These are phyloP conservation scores for Actinopyga echinites DNA, from an alignment of 53 echinoderm and acorn worm genomes.

Conservation along the genomic window DNA sequence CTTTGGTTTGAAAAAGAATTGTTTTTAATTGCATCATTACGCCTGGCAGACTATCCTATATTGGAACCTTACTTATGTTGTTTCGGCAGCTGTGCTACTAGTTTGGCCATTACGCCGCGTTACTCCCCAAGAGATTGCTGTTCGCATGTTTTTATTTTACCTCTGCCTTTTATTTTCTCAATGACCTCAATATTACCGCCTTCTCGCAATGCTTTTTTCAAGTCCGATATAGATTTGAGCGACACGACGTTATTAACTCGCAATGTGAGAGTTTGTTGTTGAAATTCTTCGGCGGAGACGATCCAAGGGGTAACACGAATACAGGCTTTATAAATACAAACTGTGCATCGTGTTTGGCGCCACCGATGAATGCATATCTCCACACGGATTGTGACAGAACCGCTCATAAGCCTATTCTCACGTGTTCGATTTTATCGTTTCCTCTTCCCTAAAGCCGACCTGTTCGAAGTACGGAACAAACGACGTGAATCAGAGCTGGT, in stretches of 20 bases:
- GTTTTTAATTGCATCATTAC: slow-evolving; percentile 5
- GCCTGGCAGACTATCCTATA: neutral
- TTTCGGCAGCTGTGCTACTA: neutral
- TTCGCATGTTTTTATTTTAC: neutral
- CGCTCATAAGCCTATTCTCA: neutral
- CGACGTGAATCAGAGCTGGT: too few relatives aligned
- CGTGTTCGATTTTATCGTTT: neutral
- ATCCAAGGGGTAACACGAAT: too few relatives aligned
- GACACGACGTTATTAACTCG: neutral
- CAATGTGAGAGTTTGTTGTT: too few relatives aligned
- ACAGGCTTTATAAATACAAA: too few relatives aligned
- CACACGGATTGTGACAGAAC: neutral
- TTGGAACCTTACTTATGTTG: neutral
- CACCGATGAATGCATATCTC: slow-evolving; percentile 16
- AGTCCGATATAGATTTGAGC: slow-evolving; percentile 20
- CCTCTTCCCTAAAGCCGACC: neutral
- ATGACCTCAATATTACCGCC: slow-evolving; percentile 34
- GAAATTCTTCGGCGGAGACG: too few relatives aligned
- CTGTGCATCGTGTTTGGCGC: slow-evolving; percentile 25
- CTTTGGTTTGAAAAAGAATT: neutral
- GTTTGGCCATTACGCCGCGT: neutral
- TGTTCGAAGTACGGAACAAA: too few relatives aligned
- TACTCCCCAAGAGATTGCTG: neutral
- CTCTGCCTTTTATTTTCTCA: neutral
- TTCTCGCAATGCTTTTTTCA: neutral